Base-by-base conservation (phyloP, 2,888 invertebrate genomes). In the Stenchaetothrips biformis region DNA sequence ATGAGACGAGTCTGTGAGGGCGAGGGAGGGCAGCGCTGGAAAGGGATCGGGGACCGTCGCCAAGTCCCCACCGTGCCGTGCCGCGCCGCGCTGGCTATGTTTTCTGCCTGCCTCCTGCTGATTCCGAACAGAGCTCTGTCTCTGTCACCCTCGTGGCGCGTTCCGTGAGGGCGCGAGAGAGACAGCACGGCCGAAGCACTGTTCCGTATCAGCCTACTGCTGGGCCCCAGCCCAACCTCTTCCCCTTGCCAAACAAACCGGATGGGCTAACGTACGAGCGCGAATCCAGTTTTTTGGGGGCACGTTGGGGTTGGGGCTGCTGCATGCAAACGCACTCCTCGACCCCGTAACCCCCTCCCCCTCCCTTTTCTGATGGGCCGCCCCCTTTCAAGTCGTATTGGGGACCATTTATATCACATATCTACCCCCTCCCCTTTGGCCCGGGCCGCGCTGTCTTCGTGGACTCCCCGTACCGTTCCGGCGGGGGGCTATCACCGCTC, bases 351-450 rank as follows among this genome's bases (percentile, higher is more conserved):
- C 53, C 53, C 53, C 7, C 7, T 2, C 67, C 67, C 25, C n/a
- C 8, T 67, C 67, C 67, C 21, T 2, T 21, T n/a, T n/a, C n/a
- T 37, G 37, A 37, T 37, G 37, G 37, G 37, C 37, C 37, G 37
- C 37, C 37, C 37, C 37, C 37, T 37, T 25, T 74, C 67, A 74
- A 74, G 67, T 25, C 67, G 67, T 74, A 74, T 74, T 74, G 25
- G 25, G 67, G 37, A 37, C 67, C 25, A 37, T 37, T 37, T 37
- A 37, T 37, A 37, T 37, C 37, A 37, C 37, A 37, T 37, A 37
- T 37, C 37, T 37, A 37, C 37, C 37, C 37, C 37, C 37, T 37
- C 1, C 37, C 37, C 37, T 37, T 4, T 37, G 37, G 37, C 37
- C 37, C 37, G 2, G 37, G 37, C 2, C 37, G 37, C 37, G 37